Evolutionary conservation across 2,797 vertebrate species (phyloP).

Genomic region (Onychomys leucogaster): DNA sequence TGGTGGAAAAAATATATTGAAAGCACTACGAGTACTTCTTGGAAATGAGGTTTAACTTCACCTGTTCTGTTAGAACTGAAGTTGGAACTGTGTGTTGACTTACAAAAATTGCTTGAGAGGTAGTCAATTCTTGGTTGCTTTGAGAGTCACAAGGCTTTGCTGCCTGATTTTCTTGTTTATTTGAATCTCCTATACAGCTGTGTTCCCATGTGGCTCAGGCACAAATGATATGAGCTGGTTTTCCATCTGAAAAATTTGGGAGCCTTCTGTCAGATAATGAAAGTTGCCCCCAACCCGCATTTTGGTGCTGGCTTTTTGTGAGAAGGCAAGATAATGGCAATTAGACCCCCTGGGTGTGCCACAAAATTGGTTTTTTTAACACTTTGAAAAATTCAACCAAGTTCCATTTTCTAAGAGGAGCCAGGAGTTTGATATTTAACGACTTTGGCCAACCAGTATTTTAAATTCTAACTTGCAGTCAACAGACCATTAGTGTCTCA

Average conservation of each 20-base stretch:
- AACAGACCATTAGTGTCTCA: constrained; percentile 13
- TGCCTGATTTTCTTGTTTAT: constrained; percentile 62
- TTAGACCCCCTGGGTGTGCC: constrained; percentile 12
- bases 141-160: constrained; percentile 61
- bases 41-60: constrained; percentile 70
- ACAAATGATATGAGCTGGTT: constrained; percentile 67
- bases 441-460: background rate
- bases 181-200: constrained; percentile 77
- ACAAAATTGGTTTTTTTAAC: constrained; percentile 44
- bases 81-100: constrained; percentile 44
- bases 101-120: constrained; percentile 68
- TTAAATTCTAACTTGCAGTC: constrained; percentile 36
- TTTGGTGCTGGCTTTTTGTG: constrained; percentile 20
- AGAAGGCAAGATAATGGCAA: constrained; percentile 62
- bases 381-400: constrained; percentile 54
- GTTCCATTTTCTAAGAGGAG: constrained; percentile 54
- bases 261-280: constrained; percentile 59
- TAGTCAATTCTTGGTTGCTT: constrained; percentile 66
- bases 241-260: constrained; percentile 65
- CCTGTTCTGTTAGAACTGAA: constrained; percentile 69
- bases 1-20: constrained; percentile 58
- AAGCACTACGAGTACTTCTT: constrained; percentile 59
- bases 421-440: constrained; percentile 45
- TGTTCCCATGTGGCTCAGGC: constrained; percentile 63
- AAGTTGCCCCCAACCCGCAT: background rate